Conservation (phyloP, 2,113 vertebrate species). For the Charadrius vociferus region DNA sequence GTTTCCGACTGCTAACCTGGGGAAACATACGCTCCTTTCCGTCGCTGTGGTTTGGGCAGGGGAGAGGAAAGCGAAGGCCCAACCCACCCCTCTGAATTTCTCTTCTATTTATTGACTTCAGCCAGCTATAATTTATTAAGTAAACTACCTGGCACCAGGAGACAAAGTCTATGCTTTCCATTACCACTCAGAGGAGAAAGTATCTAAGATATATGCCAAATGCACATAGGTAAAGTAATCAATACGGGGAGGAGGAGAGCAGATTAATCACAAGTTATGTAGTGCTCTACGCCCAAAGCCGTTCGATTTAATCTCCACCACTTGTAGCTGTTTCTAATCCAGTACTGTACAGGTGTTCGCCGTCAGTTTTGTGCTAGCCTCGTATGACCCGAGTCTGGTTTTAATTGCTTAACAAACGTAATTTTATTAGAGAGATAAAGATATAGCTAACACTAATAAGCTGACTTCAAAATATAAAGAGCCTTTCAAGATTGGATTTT, state of each 20-base stretch:
- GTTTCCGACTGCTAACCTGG: not conserved
- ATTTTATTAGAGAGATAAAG: conserved; percentile 80
- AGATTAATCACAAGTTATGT: conserved; percentile 59
- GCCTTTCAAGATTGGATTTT: conserved; percentile 79
- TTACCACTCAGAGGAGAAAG: conserved; percentile 59
- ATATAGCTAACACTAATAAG: conserved; percentile 75
- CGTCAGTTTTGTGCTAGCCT: conserved; percentile 48
- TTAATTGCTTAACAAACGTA: conserved; percentile 79
- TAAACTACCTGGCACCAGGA: conserved; percentile 65
- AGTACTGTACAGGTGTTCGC: conserved; percentile 51
- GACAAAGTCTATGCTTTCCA: conserved; percentile 53
- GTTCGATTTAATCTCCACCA: conserved; percentile 21
- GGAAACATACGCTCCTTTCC: not conserved
- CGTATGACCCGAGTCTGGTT: conserved; percentile 59
- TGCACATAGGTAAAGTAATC: conserved; percentile 61
- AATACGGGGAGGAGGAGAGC: conserved; percentile 50
- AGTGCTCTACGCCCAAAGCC: conserved; percentile 21
- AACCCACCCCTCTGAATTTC: not conserved
- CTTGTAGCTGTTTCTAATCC: conserved; percentile 22
- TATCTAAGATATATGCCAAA: conserved; percentile 47
- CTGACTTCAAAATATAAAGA: conserved; percentile 75
- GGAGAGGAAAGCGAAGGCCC: not conserved
- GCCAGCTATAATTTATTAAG: conserved; percentile 70
- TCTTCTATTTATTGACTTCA: conserved; percentile 50
- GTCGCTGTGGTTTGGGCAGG: not conserved